These are phyloP conservation scores for Pseudomyrmex concolor DNA, from an alignment of 1,140 invertebrate genomes.

Conservation along the genomic window DNA sequence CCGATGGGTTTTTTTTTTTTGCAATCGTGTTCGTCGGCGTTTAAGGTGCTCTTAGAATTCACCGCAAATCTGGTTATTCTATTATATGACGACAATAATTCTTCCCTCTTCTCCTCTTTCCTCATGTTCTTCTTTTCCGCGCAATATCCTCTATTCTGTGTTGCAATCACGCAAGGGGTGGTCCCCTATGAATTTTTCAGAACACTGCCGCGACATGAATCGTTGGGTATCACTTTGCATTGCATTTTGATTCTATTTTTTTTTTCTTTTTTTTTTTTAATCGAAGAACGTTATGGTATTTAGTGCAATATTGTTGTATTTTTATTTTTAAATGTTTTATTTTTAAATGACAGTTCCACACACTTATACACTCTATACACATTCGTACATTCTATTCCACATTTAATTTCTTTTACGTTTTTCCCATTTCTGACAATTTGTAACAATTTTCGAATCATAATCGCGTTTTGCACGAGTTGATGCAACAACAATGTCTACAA, in stretches of 20 bases:
- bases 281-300: background rate
- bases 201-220: background rate
- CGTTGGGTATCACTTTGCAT: conserved; percentile 28
- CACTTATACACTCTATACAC: too few species aligned
- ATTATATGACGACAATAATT: conserved; percentile 56
- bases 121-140: background rate
- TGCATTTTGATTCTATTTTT: background rate
- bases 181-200: conserved; percentile 41
- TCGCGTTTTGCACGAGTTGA: background rate
- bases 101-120: background rate
- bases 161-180: conserved; percentile 11
- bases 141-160: conserved; percentile 21
- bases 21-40: conserved; percentile 20
- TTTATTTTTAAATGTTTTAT: too few species aligned
- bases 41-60: conserved; percentile 31
- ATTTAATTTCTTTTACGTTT: too few species aligned
- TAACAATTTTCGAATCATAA: too few species aligned
- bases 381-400: too few species aligned
- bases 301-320: background rate
- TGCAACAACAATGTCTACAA: background rate
- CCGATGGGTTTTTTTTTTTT: background rate
- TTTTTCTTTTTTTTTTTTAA: background rate
- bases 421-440: too few species aligned
- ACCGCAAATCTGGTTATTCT: conserved; percentile 31
- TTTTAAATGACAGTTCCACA: background rate